phyloP scores from a whole-genome alignment of 30 jellyfish, hydroid and myxozoan genomes.

The Morbakka virulenta region DNA sequence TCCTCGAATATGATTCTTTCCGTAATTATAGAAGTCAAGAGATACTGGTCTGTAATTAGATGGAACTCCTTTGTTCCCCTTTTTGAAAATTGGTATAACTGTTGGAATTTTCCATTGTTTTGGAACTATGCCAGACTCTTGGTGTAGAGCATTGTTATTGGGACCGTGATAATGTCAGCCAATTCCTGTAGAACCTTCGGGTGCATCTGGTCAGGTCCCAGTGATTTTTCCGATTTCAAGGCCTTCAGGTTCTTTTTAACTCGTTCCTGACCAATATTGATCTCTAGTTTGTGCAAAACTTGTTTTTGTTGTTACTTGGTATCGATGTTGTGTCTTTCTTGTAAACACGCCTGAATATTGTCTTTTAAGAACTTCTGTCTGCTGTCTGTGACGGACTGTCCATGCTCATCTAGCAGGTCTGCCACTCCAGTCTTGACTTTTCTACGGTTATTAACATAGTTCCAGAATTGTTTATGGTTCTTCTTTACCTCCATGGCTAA shows the following conservation, averaged over 20 bases:
- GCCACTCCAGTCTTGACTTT: conserved; percentile 14
- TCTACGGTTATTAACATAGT: conserved; percentile 13
- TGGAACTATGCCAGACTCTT: too few species aligned
- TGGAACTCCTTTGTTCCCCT: too few species aligned
- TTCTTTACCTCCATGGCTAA: conserved; percentile 23
- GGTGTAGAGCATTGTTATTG: too few species aligned
- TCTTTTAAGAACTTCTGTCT: conserved; percentile 16
- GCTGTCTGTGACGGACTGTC: neutral
- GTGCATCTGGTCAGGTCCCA: conserved; percentile 23
- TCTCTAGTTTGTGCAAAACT: neutral
- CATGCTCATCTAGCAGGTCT: neutral
- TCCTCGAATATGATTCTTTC: too few species aligned
- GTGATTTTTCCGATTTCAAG: conserved; percentile 16
- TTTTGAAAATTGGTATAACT: too few species aligned
- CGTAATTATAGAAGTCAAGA: too few species aligned
- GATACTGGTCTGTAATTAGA: too few species aligned
- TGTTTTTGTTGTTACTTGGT: conserved; percentile 7
- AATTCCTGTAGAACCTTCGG: conserved; percentile 7
- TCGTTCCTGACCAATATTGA: conserved; percentile 7
- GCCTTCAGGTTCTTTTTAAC: conserved; percentile 2
- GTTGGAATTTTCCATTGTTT: too few species aligned
- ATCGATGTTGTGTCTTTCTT: conserved; percentile 15
- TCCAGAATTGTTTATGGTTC: conserved; percentile 30
- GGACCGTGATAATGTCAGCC: conserved; percentile 18
- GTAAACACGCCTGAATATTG: conserved; percentile 3